Base-by-base conservation (phyloP, 2,113 vertebrate species). In the Pituophis catenifer region DNA sequence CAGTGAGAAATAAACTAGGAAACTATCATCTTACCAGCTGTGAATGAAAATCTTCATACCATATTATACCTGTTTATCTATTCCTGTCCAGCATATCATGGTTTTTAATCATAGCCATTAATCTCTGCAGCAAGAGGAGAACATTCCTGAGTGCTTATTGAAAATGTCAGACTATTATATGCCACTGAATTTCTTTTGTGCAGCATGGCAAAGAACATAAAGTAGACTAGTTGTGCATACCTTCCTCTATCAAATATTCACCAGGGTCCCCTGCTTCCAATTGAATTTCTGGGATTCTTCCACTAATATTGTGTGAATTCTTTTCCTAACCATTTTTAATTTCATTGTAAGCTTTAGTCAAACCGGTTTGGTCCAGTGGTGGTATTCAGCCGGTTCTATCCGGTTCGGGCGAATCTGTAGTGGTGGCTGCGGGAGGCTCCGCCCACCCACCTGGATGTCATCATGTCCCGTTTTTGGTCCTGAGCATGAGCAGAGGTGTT, bases 101-200 rank as follows among this genome's bases (percentile, higher is more conserved):
- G 58, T 58, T 94, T 93, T 93, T 92, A 94, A 94, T 96, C 33
- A 55, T 23, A 91, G 15, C 19, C 65, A 85, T 95, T 93, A 90
- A 92, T 94, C 85, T 92, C 44, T 54, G n/a, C 48, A 50, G 23
- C 93, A 54, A 33, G 93, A 29, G 26, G 29, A 19, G 88, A 93
- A 81, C 26, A 38, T 92, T 90, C 91, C 86, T 86, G 89, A 90
- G 44, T 5, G 10, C 50, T 93, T 89, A 88, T 75, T 93, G 93
- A 93, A 95, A 96, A 93, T 38, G 17, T 58, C 91, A 13, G 38
- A 88, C 38, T 95, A 94, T 57, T 92, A 70, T 65, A 92, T 33
- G 19, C n/a, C 19, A 21, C 33, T 87, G 57, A 94, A 48, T 75
- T 65, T 58, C 86, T 54, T 85, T n/a, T 90, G 52, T 92, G 91